Conservation (phyloP, 1,140 invertebrate species). For the Tribolium madens region DNA sequence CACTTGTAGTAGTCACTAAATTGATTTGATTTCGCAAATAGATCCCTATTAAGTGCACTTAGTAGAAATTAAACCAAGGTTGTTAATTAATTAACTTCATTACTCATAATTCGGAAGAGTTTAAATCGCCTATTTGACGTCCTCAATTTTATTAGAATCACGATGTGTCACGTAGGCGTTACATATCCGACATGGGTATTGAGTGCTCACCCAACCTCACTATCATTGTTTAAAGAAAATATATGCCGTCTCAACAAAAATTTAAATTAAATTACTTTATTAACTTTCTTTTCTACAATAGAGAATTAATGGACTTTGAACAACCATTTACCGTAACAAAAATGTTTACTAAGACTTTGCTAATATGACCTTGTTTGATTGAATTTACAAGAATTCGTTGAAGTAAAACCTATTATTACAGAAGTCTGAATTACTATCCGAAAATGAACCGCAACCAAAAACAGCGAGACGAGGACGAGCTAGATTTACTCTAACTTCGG, state of each 20-base stretch:
- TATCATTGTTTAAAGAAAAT: constrained; percentile 11
- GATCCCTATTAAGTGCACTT: not conserved
- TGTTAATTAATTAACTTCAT: not conserved
- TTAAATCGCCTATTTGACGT: not conserved
- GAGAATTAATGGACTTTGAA: constrained; percentile 14
- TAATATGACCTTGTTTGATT: constrained; percentile 8
- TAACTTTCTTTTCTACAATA: constrained; percentile 20
- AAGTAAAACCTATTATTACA: constrained; percentile 10
- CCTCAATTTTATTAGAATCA: not conserved
- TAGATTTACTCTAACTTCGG: constrained; percentile 57
- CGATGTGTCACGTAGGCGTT: not conserved
- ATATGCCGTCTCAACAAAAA: not conserved
- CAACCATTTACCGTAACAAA: constrained; percentile 11
- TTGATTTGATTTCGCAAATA: constrained; percentile 4
- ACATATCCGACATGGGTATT: constrained; percentile 10
- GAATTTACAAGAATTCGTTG: not conserved
- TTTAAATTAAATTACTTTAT: constrained; percentile 16
- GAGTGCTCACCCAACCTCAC: constrained; percentile 2
- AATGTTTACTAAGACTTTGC: not conserved
- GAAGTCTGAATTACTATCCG: constrained; percentile 20
- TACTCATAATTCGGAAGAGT: not conserved
- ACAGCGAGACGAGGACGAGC: constrained; percentile 57
- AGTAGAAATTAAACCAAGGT: constrained; percentile 17
- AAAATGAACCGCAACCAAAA: constrained; percentile 35
- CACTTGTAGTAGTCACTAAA: not conserved